A percentile compares a stretch with the other conserved stretches of the same genome.
These are phyloP conservation scores for Trachythela sp. DNA, from an alignment of 64 coral and sea anemone genomes.

Conservation along the genomic window DNA sequence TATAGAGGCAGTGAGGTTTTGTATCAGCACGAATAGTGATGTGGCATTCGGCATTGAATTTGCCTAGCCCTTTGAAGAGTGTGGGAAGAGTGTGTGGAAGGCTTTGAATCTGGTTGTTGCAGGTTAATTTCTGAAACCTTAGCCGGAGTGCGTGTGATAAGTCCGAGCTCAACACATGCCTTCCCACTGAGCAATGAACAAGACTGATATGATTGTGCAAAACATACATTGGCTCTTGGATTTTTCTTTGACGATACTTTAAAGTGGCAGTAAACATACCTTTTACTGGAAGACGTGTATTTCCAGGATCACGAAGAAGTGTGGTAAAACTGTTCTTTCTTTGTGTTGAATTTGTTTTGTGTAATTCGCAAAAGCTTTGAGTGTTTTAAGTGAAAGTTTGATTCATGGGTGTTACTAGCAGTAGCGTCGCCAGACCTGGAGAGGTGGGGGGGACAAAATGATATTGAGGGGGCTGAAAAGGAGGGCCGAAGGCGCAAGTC, in stretches of 20 bases:
- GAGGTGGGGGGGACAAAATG: too few species aligned
- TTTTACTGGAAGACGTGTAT: constrained; percentile 53
- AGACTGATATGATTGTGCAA: constrained; percentile 44
- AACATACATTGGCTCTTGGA: constrained; percentile 37
- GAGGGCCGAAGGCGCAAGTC: too few species aligned
- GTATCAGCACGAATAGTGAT: constrained; percentile 52
- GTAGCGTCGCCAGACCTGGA: too few species aligned
- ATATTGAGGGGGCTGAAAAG: too few species aligned
- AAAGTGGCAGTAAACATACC: constrained; percentile 41
- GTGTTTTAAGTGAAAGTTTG: too few species aligned
- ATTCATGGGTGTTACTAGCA: too few species aligned
- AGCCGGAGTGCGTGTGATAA: constrained; percentile 17
- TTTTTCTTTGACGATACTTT: constrained; percentile 38
- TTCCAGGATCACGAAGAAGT: constrained; percentile 46
- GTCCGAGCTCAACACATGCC: constrained; percentile 56
- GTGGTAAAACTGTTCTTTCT: too few species aligned
- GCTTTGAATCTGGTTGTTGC: constrained; percentile 24
- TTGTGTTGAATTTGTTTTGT: too few species aligned
- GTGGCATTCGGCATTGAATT: constrained; percentile 40
- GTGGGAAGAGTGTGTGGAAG: constrained; percentile 35
- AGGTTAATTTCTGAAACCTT: constrained; percentile 22
- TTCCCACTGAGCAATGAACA: constrained; percentile 52
- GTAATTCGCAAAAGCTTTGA: too few species aligned
- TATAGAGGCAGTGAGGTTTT: constrained; percentile 50
- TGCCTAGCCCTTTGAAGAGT: constrained; percentile 35